Percentiles rank a stretch among this genome's conserved stretches.
Evolutionary conservation across 2,113 vertebrate species (phyloP).

Genomic region (Tragelaphus imberbis): DNA sequence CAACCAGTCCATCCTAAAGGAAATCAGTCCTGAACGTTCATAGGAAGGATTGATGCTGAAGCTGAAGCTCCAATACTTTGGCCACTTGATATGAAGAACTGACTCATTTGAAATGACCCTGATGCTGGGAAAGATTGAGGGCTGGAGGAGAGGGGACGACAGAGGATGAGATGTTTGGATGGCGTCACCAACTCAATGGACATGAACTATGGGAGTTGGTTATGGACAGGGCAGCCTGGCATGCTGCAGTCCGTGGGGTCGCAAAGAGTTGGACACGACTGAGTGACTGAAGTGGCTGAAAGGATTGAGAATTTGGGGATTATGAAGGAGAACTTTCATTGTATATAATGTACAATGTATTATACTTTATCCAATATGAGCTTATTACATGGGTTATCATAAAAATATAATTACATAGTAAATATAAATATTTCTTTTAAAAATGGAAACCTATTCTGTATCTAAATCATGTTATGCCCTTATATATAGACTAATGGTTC

Average conservation of each 20-base stretch:
- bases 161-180: not conserved
- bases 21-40: no score
- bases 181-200: not conserved
- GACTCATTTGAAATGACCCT: no score
- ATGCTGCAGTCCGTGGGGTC: accelerated
- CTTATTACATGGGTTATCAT: not conserved
- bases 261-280: accelerated
- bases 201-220: not conserved
- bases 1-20: no score
- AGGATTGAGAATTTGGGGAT: not conserved
- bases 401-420: not conserved
- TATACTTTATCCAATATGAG: not conserved
- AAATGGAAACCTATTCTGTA: not conserved
- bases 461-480: not conserved
- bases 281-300: not conserved
- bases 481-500: not conserved
- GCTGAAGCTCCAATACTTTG: no score
- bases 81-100: no score
- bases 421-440: not conserved
- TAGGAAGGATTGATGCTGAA: no score
- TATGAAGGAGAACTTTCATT: not conserved
- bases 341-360: not conserved
- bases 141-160: not conserved
- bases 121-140: no score
- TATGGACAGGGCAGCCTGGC: not conserved